Conservation (phyloP, 2,113 vertebrate genomes). For the Penelope pileata region DNA sequence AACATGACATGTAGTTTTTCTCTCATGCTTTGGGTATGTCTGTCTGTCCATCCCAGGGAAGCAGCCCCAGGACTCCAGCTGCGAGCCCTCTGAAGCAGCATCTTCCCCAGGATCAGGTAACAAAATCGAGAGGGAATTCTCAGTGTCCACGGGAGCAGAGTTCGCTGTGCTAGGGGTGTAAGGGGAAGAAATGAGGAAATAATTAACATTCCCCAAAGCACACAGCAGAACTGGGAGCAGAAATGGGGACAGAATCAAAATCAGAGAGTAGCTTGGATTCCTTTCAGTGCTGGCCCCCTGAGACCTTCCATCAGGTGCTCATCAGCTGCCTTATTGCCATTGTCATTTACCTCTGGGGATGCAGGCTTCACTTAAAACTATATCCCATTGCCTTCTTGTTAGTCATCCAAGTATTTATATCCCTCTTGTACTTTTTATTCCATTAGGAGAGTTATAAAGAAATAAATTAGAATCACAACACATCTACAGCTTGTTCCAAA, state of each 20-base stretch:
- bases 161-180: accelerated
- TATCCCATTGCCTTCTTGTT: not conserved
- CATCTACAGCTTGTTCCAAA: conserved; percentile 62
- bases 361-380: not conserved
- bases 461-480: conserved; percentile 68
- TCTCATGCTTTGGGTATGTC: not conserved
- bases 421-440: conserved; percentile 27
- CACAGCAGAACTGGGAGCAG: accelerated
- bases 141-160: not conserved
- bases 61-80: not conserved
- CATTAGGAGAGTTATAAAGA: conserved; percentile 60
- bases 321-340: not conserved
- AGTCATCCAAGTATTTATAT: not conserved
- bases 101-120: not conserved
- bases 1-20: not conserved
- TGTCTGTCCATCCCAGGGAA: not conserved
- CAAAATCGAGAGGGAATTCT: not conserved
- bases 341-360: not conserved
- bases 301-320: not conserved
- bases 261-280: not conserved
- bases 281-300: not conserved
- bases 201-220: not conserved
- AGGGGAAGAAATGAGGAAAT: not conserved
- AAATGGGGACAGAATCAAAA: not conserved
- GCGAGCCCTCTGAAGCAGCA: not conserved